Conservation (phyloP, 2,113 vertebrate species). For the Silurus meridionalis region DNA sequence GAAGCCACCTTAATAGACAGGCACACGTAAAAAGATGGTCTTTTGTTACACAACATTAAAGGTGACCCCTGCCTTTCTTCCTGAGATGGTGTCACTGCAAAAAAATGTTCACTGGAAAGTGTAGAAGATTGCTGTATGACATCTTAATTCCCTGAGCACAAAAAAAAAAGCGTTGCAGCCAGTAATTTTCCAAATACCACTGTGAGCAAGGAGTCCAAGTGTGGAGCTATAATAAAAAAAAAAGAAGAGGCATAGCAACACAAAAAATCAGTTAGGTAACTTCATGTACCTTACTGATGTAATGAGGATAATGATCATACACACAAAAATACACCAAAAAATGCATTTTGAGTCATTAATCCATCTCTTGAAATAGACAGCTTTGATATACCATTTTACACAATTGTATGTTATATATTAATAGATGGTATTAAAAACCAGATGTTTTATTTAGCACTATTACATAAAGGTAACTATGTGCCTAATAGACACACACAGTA, state of each 20-base stretch:
- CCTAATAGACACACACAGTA: background rate
- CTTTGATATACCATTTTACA: background rate
- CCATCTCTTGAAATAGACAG: background rate
- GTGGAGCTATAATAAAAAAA: slow-evolving; percentile 47
- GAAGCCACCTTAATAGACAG: slow-evolving; percentile 67
- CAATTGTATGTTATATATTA: background rate
- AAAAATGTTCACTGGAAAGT: slow-evolving; percentile 66
- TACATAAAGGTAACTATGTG: background rate
- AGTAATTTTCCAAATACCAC: slow-evolving; percentile 55
- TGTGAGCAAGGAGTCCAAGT: slow-evolving; percentile 25
- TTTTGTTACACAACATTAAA: slow-evolving; percentile 74
- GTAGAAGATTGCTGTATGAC: slow-evolving; percentile 62
- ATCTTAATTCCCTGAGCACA: slow-evolving; percentile 61
- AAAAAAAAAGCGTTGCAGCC: slow-evolving; percentile 59
- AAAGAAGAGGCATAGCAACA: background rate
- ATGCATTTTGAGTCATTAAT: background rate
- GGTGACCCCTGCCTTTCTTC: slow-evolving; percentile 70
- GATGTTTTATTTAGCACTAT: background rate
- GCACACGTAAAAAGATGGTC: slow-evolving; percentile 64
- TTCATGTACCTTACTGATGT: background rate
- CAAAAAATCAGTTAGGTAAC: background rate
- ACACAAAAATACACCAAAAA: background rate
- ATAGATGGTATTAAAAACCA: background rate
- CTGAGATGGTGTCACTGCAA: slow-evolving; percentile 61
- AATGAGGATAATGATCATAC: background rate